Conservation (phyloP, 2,113 vertebrate species). For the Rattus norvegicus region GRCr8 NC_086020.1:75773001-75773500, state of each 20-base stretch:
- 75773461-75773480: neutral
- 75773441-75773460: neutral
- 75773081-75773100: accelerated
- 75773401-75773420: neutral
- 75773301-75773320: neutral
- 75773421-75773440: neutral
- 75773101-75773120: neutral
- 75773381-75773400: neutral
- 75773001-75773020: neutral
- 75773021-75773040: neutral
- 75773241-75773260: neutral
- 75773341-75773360: neutral
- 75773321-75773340: neutral
- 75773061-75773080: neutral
- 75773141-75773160: neutral
- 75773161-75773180: neutral
- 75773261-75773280: neutral
- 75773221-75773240: neutral
- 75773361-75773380: neutral
- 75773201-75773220: neutral
- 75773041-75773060: neutral
- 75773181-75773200: neutral
- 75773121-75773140: neutral
- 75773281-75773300: neutral
- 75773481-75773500: neutral